Conservation (phyloP, 1,140 invertebrate genomes). For the Triops cancriformis region DNA sequence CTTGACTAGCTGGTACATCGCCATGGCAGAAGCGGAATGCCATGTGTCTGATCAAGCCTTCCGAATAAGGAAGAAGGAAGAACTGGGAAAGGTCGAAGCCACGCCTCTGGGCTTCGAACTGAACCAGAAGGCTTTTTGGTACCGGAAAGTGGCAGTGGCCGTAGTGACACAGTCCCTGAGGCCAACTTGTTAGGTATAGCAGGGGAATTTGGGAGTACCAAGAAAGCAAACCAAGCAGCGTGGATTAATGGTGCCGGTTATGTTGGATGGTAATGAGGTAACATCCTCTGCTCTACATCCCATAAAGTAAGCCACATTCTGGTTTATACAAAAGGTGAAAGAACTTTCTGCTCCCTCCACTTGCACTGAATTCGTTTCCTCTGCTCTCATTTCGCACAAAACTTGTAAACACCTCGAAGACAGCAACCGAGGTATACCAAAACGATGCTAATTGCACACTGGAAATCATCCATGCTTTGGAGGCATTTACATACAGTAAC, state of each 20-base stretch:
- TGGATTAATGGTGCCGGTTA: background rate
- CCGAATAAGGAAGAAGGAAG: background rate
- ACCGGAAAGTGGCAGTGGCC: conserved; percentile 22
- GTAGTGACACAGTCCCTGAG: conserved; percentile 27
- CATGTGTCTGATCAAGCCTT: background rate
- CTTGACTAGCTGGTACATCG: background rate
- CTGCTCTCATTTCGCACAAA: background rate
- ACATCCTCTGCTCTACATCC: conserved; percentile 11
- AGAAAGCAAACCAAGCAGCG: background rate
- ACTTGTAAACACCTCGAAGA: background rate
- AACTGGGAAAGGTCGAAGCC: background rate
- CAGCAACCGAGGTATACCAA: no score
- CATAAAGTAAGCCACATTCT: background rate
- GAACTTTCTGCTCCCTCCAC: background rate
- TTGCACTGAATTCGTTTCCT: background rate
- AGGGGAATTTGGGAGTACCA: background rate
- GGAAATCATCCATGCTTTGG: no score
- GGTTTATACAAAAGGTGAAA: background rate
- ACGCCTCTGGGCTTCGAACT: background rate
- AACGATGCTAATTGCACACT: no score
- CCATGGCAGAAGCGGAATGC: background rate
- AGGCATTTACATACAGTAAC: no score
- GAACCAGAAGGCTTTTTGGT: background rate
- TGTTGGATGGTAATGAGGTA: conserved; percentile 10
- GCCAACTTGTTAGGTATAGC: background rate